Base-by-base conservation (phyloP, 2,888 invertebrate genomes). In the Cryptus viduatorius region DNA sequence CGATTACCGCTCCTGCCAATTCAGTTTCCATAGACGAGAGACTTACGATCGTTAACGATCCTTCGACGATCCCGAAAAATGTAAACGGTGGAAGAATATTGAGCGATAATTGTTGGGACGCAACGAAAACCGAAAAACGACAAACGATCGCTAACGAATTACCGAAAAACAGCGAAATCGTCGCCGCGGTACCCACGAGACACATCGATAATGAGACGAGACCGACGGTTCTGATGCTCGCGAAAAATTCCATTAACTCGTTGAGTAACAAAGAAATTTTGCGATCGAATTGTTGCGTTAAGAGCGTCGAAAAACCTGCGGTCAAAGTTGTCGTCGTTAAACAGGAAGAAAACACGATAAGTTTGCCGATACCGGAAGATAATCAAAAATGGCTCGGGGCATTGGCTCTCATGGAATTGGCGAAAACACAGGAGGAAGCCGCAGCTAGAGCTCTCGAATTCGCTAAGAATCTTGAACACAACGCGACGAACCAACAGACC, bases 361-460 rank as follows among this genome's bases (percentile, higher is more conserved):
- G 90, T 24, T 73, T 91, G 78, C 90, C 92, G 24, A 79, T 90
- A 50, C 91, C 91, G 4, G 94, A 94, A 78, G 93, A 94, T 59
- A 94, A 94, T 88, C 93, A 94, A 53, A 94, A 95, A 88, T 95
- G 95, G 94, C 94, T 95, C 86, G 95, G 95, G 29, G 96, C 96
- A 53, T 94, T 96, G 90, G 96, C 96, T 53, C 92, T 96, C 24
- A 95, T 96, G 91, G 95, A 96, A 90, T 90, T 96, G 61, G 95
- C 95, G 50, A 95, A 92, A 81, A 92, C 90, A 46, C 91, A 92
- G 81, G 90, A 92, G 78, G 92, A 93, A 73, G 90, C 89, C 31
- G 90, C 89, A 12, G 87, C 88, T 10, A 88, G 87, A 79, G 88
- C 88, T 59, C 83, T 91, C 16, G 86, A 85, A 76, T 76, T 89